Conservation (phyloP, 2,113 vertebrate species). For the Dunckerocampus dactyliophorus region DNA sequence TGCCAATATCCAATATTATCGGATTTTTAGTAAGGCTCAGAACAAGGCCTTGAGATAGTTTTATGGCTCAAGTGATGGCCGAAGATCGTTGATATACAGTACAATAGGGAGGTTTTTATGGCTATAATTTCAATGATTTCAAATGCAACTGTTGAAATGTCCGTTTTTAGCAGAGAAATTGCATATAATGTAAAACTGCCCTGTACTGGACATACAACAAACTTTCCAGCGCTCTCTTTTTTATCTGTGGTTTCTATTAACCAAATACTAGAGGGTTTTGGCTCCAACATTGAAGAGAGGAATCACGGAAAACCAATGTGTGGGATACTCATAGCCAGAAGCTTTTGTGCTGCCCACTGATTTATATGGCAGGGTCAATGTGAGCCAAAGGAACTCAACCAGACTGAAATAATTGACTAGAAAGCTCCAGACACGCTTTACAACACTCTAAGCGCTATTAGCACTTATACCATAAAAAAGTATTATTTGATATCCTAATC, state of each 20-base stretch:
- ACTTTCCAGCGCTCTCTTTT: too few relatives aligned
- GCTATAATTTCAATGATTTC: too few relatives aligned
- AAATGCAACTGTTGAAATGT: too few relatives aligned
- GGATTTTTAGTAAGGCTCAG: too few relatives aligned
- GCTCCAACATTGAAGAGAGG: not conserved
- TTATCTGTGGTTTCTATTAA: not conserved
- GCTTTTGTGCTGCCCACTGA: constrained; percentile 28
- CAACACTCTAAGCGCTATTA: constrained; percentile 1
- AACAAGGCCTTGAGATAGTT: too few relatives aligned
- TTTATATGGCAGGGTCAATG: constrained; percentile 14
- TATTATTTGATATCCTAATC: not conserved
- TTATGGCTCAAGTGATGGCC: too few relatives aligned
- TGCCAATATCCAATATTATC: too few relatives aligned
- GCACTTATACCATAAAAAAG: not conserved
- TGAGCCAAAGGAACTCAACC: constrained; percentile 25
- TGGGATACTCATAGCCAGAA: constrained; percentile 17
- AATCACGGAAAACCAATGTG: not conserved
- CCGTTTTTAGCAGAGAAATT: too few relatives aligned
- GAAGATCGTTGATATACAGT: too few relatives aligned
- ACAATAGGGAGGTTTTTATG: too few relatives aligned
- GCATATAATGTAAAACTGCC: too few relatives aligned
- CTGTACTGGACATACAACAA: too few relatives aligned
- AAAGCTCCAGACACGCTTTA: constrained; percentile 2
- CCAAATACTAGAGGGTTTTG: not conserved
- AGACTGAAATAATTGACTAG: constrained; percentile 36